These are phyloP conservation scores for Autographa pulchrina DNA, from an alignment of 2,888 invertebrate species.

Conservation along the genomic window DNA sequence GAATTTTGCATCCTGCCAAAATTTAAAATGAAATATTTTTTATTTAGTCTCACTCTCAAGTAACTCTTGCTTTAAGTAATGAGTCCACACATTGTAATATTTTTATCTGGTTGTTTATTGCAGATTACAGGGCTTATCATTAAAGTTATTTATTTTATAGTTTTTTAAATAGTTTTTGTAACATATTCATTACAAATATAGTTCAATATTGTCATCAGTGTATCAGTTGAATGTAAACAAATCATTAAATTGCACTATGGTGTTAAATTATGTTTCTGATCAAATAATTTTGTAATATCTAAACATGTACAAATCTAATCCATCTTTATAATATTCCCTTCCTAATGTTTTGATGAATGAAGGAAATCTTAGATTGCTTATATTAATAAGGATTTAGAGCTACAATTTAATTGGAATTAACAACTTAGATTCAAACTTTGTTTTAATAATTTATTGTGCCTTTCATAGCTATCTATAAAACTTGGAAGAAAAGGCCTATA, in stretches of 20 bases:
- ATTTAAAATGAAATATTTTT: not conserved
- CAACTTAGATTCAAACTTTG: too few species aligned
- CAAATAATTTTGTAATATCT: too few species aligned
- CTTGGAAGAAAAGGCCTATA: too few species aligned
- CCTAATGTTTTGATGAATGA: too few species aligned
- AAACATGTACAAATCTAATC: not conserved
- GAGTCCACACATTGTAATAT: not conserved
- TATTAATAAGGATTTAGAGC: too few species aligned
- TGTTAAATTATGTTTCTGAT: not conserved
- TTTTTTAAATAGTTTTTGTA: not conserved
- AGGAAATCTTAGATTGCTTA: too few species aligned
- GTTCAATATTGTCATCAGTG: not conserved
- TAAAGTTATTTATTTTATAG: not conserved
- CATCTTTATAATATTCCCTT: too few species aligned
- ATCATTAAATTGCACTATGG: not conserved
- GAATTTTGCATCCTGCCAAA: not conserved
- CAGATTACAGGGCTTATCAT: not conserved
- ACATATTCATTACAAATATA: not conserved
- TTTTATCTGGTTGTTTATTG: constrained; percentile 3
- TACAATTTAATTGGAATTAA: too few species aligned
- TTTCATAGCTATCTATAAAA: too few species aligned
- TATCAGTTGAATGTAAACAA: constrained; percentile 3
- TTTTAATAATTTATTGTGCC: too few species aligned
- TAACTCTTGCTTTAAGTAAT: not conserved
- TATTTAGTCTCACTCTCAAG: not conserved